Percentiles rank a stretch among this genome's conserved stretches.
Evolutionary conservation across 2,113 vertebrate genomes (phyloP).

Genomic region (Nycticryphes semicollaris): DNA sequence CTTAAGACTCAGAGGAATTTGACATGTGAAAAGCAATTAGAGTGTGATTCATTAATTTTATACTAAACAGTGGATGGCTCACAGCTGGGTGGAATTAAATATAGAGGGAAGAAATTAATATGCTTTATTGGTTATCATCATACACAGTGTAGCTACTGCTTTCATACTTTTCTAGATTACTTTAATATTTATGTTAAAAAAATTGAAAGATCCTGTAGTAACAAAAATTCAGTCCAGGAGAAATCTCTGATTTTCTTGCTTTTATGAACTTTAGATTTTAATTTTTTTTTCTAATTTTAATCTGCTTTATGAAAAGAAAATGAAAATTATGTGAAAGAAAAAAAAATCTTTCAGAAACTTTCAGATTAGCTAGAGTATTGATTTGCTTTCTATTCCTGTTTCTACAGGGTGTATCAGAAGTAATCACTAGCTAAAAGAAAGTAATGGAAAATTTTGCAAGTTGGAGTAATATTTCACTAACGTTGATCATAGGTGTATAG

Average conservation of each 20-base stretch:
- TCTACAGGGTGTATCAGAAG: background rate
- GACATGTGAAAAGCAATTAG: slow-evolving; percentile 32
- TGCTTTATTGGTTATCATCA: background rate
- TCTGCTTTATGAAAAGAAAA: background rate
- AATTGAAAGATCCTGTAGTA: background rate
- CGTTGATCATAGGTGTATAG: background rate
- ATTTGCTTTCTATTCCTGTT: background rate
- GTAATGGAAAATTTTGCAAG: background rate
- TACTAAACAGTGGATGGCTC: background rate
- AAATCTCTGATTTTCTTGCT: background rate
- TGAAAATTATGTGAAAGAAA: background rate
- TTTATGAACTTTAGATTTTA: background rate
- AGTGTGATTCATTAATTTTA: slow-evolving; percentile 35
- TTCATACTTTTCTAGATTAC: background rate
- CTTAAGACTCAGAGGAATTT: slow-evolving; percentile 16
- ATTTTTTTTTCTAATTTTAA: background rate
- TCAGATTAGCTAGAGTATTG: background rate
- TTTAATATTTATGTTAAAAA: background rate
- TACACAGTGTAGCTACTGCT: background rate
- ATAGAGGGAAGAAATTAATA: slow-evolving; percentile 29
- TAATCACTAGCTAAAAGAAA: background rate
- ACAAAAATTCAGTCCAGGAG: background rate
- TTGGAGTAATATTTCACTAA: background rate
- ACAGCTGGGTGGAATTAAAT: slow-evolving; percentile 50
- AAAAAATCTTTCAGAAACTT: background rate